A percentile compares a stretch with the other conserved stretches of the same genome.
Conservation (phyloP, 2,797 vertebrate genomes). For the Sylvilagus floridanus region DNA sequence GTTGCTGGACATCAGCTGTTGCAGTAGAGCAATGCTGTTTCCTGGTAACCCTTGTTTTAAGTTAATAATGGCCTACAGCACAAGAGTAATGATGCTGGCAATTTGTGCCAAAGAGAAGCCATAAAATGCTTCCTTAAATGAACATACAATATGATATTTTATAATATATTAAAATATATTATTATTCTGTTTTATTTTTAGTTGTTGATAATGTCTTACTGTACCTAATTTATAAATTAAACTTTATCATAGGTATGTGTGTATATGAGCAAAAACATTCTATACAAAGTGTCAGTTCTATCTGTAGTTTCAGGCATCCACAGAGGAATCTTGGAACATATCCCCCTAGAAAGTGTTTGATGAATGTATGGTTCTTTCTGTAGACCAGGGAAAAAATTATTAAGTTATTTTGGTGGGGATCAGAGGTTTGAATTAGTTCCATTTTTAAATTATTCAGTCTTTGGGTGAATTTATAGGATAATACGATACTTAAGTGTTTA, state of each 20-base stretch:
- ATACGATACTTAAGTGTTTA: slow-evolving; percentile 47
- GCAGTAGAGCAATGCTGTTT: not conserved
- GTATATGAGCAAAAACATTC: not conserved
- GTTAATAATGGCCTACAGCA: not conserved
- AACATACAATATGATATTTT: not conserved
- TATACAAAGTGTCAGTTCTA: not conserved
- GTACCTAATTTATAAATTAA: not conserved
- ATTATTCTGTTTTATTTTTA: not conserved
- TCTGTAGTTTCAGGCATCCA: not conserved
- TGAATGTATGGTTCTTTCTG: slow-evolving; percentile 20
- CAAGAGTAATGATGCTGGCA: not conserved
- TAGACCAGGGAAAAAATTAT: not conserved
- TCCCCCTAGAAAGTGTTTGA: not conserved
- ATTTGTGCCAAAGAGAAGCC: not conserved
- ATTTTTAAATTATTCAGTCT: slow-evolving; percentile 62
- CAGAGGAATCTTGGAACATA: not conserved
- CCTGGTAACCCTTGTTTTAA: not conserved
- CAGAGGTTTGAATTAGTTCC: slow-evolving; percentile 56
- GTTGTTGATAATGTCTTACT: not conserved
- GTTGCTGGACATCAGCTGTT: not conserved
- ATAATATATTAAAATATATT: not conserved
- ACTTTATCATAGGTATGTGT: not conserved
- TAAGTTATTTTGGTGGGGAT: slow-evolving; percentile 45
- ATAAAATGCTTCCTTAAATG: not conserved
- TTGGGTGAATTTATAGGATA: not conserved